These are phyloP conservation scores for Lacanobia wlatinum DNA, from an alignment of 2,888 invertebrate genomes.

Conservation along the genomic window DNA sequence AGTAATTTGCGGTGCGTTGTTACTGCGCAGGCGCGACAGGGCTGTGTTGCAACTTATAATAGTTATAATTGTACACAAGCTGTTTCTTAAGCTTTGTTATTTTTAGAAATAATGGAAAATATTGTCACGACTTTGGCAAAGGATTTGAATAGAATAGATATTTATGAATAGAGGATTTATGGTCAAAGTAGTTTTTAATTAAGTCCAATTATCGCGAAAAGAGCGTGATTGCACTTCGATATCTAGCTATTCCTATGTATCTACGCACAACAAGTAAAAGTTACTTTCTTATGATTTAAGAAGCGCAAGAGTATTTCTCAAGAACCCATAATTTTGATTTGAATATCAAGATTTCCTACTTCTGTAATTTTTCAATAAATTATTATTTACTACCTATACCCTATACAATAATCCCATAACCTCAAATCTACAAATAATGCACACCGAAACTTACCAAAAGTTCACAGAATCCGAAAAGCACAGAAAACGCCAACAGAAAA, in stretches of 20 bases:
- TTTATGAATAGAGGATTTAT: too few relatives aligned
- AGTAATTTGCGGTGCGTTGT: constrained; percentile 64
- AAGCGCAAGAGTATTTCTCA: too few relatives aligned
- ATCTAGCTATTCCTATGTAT: not conserved
- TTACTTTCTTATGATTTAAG: not conserved
- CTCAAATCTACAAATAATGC: not conserved
- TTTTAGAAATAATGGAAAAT: constrained; percentile 8
- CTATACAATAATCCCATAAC: not conserved
- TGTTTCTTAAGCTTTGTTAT: constrained; percentile 35
- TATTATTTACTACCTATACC: not conserved
- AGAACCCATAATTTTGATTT: not conserved
- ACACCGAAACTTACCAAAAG: constrained; percentile 60
- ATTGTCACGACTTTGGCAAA: constrained; percentile 17
- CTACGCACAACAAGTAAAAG: not conserved
- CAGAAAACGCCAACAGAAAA: constrained; percentile 57
- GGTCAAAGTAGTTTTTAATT: not conserved
- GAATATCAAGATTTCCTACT: too few relatives aligned
- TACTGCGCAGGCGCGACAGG: constrained; percentile 20
- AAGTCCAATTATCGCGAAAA: not conserved
- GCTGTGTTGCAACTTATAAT: constrained; percentile 59
- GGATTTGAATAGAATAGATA: too few relatives aligned
- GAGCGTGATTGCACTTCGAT: not conserved
- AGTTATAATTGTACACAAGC: constrained; percentile 48
- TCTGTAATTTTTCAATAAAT: not conserved
- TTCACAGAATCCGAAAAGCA: constrained; percentile 65